Percentiles rank a stretch among this genome's conserved stretches.
phyloP scores from a whole-genome alignment of 2,888 invertebrate species.

The Thymelicus lineola region DNA sequence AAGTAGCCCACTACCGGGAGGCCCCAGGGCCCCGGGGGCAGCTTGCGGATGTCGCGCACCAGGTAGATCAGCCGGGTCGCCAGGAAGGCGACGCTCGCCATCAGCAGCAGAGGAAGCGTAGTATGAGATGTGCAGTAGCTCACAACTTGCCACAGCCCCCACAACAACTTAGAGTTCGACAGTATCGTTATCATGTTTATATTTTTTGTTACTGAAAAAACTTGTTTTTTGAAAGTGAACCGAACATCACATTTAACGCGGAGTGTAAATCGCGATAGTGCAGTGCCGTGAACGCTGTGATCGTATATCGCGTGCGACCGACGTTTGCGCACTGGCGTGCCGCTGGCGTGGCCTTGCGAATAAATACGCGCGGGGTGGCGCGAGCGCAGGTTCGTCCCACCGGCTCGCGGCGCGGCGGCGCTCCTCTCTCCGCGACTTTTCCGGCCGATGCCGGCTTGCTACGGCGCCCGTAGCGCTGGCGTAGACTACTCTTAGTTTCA shows the following conservation, averaged over 20 bases:
- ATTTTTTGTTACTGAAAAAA: conserved; percentile 53
- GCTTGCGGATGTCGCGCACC: conserved; percentile 72
- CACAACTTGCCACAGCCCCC: conserved; percentile 79
- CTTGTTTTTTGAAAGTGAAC: conserved; percentile 54
- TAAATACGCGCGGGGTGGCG: conserved; percentile 76
- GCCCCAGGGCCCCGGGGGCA: conserved; percentile 96
- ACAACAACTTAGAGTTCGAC: conserved; percentile 80
- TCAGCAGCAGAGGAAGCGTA: conserved; percentile 75
- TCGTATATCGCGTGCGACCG: conserved; percentile 78
- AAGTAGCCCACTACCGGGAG: conserved; percentile 93
- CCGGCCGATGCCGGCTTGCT: conserved; percentile 62
- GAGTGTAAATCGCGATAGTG: conserved; percentile 65
- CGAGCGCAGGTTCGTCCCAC: conserved; percentile 75
- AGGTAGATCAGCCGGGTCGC: conserved; percentile 76
- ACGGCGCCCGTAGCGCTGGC: conserved; percentile 60
- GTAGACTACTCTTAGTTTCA: conserved; percentile 57
- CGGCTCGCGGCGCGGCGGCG: conserved; percentile 57
- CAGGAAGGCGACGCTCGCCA: conserved; percentile 77
- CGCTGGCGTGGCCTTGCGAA: conserved; percentile 83
- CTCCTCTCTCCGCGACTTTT: conserved; percentile 75
- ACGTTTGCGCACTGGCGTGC: conserved; percentile 80
- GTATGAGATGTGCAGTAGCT: conserved; percentile 72
- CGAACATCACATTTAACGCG: conserved; percentile 71
- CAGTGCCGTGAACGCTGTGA: conserved; percentile 63
- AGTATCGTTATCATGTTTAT: conserved; percentile 70